Conservation (phyloP, 2,113 vertebrate genomes). For the Oxyura jamaicensis region DNA sequence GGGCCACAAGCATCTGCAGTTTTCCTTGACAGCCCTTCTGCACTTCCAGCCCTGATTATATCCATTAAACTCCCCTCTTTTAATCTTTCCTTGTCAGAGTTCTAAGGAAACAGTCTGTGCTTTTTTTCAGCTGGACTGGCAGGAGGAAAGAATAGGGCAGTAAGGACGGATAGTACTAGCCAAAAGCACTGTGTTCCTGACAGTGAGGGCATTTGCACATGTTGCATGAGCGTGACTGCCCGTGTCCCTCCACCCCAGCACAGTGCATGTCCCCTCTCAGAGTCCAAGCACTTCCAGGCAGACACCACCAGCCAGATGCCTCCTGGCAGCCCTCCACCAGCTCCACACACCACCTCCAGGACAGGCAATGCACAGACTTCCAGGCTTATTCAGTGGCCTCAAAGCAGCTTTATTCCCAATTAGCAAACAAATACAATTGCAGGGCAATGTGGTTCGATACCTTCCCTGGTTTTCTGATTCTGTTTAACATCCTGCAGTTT, state of each 20-base stretch:
- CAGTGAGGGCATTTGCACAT: background rate
- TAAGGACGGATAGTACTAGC: background rate
- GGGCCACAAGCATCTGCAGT: background rate
- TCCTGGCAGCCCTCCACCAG: background rate
- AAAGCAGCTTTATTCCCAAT: background rate
- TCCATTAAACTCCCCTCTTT: background rate
- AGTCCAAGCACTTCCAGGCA: background rate
- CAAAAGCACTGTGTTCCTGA: background rate
- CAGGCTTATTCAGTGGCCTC: background rate
- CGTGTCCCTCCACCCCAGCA: fast-evolving
- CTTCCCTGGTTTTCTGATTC: background rate
- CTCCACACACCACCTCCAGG: background rate
- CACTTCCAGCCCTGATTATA: background rate
- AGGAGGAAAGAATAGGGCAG: background rate
- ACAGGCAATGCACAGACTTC: background rate
- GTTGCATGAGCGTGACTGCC: background rate
- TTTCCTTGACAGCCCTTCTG: background rate
- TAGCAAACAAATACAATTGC: background rate
- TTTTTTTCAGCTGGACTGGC: background rate
- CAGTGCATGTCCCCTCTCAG: background rate
- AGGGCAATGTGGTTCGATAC: background rate
- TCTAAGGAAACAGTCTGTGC: background rate
- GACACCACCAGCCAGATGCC: background rate
- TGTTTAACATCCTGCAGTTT: background rate
- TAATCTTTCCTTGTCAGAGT: background rate